Percentiles rank a stretch among this genome's conserved stretches.
These are phyloP conservation scores for Sphinx pinastri DNA, from an alignment of 2,888 invertebrate genomes.

Conservation along the genomic window DNA sequence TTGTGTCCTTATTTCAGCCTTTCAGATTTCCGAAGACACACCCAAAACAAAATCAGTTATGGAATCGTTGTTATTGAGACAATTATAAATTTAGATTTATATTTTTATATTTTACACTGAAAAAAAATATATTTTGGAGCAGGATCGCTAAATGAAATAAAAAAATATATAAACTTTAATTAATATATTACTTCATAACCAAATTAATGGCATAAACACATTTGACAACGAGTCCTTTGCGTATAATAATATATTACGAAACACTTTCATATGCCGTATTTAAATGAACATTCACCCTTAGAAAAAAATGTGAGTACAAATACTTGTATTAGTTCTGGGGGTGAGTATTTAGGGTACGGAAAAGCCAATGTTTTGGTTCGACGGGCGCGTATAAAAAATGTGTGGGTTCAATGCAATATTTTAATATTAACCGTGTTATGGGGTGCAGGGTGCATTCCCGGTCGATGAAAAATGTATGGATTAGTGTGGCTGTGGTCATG, in stretches of 20 bases:
- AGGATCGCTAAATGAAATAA: too few species aligned
- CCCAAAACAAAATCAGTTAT: too few species aligned
- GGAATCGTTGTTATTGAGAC: too few species aligned
- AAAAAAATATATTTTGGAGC: too few species aligned
- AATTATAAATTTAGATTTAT: too few species aligned
- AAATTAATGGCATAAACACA: slow-evolving; percentile 13
- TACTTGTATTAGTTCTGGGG: slow-evolving; percentile 79
- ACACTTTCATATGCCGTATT: slow-evolving; percentile 57
- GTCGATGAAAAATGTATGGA: slow-evolving; percentile 48
- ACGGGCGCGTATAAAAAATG: slow-evolving; percentile 72
- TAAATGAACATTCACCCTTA: slow-evolving; percentile 66
- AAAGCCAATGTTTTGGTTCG: slow-evolving; percentile 79
- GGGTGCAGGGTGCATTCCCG: slow-evolving; percentile 71
- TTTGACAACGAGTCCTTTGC: slow-evolving; percentile 10
- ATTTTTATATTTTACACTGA: too few species aligned
- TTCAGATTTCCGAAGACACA: too few species aligned
- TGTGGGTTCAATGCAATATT: slow-evolving; percentile 79
- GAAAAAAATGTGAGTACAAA: slow-evolving; percentile 76
- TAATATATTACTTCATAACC: too few species aligned
- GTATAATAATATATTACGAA: slow-evolving; percentile 42
- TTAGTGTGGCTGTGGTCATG: slow-evolving; percentile 51
- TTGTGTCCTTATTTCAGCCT: too few species aligned
- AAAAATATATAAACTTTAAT: too few species aligned
- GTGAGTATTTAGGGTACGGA: slow-evolving; percentile 61
- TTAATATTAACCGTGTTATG: slow-evolving; percentile 82